A percentile compares a stretch with the other conserved stretches of the same genome.
Conservation (phyloP, 2,113 vertebrate species). For the Pollimyrus isidori region DNA sequence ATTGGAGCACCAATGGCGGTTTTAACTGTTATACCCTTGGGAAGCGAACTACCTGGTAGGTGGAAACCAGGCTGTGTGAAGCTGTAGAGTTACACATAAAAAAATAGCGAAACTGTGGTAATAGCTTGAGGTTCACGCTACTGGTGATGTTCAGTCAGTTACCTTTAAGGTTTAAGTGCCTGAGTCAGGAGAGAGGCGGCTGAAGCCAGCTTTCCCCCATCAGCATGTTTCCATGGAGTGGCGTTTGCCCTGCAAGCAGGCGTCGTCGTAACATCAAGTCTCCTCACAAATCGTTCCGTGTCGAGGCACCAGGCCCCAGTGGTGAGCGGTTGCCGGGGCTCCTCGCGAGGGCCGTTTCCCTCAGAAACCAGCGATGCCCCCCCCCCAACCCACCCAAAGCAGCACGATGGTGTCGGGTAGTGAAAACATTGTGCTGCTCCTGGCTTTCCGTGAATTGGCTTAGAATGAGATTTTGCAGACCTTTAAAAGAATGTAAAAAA, state of each 20-base stretch:
- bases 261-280: constrained; percentile 18
- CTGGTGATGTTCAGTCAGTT: not conserved
- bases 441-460: not conserved
- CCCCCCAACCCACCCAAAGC: constrained; percentile 27
- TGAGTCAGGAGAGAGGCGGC: not conserved
- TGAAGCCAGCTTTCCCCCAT: not conserved
- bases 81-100: not conserved
- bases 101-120: not conserved
- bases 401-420: constrained; percentile 26
- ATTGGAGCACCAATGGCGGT: not conserved
- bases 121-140: not conserved
- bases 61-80: not conserved
- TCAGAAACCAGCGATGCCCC: constrained; percentile 38
- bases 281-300: constrained; percentile 49
- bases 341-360: constrained; percentile 52
- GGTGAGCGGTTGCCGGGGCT: constrained; percentile 42
- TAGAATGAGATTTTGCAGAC: not conserved
- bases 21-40: not conserved
- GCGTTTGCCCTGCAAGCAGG: not conserved
- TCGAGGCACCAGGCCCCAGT: not conserved
- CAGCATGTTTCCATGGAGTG: not conserved
- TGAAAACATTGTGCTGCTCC: constrained; percentile 32
- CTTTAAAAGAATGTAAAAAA: not conserved
- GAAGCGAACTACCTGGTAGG: not conserved
- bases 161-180: not conserved